Conservation (phyloP, 2,113 vertebrate genomes). For the Phyllostomus hastatus region DNA sequence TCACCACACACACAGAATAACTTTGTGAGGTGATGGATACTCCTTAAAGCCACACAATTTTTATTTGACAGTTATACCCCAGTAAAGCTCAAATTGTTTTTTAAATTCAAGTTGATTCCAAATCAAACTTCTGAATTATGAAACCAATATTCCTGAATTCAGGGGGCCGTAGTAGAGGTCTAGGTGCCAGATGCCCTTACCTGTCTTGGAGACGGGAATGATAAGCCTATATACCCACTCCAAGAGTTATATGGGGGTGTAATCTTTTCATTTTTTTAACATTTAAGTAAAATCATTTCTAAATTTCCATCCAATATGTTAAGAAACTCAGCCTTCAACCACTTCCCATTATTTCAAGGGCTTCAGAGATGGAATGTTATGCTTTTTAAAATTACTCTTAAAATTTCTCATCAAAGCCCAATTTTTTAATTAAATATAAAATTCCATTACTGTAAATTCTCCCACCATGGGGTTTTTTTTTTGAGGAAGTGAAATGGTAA, state of each 20-base stretch:
- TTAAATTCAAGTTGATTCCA: not conserved
- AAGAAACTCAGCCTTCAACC: not conserved
- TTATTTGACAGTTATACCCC: not conserved
- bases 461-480: not conserved
- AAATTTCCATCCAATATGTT: not conserved
- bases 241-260: not conserved
- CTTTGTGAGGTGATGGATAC: not conserved
- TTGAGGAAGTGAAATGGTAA: not conserved
- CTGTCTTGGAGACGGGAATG: not conserved
- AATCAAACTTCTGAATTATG: not conserved
- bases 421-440: not conserved
- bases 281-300: not conserved
- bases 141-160: not conserved
- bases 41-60: not conserved
- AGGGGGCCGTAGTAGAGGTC: not conserved
- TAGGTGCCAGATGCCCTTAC: not conserved
- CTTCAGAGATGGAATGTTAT: not conserved
- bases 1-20: not conserved
- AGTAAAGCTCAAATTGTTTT: not conserved
- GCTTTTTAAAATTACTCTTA: not conserved
- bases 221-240: rapidly evolving
- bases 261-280: not conserved
- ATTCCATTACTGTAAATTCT: not conserved
- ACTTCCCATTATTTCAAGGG: not conserved
- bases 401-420: not conserved